Evolutionary conservation across 2,888 invertebrate species (phyloP), one percentile per base, ranked within the genome.

Genomic region (Papilio elwesi): DNA sequence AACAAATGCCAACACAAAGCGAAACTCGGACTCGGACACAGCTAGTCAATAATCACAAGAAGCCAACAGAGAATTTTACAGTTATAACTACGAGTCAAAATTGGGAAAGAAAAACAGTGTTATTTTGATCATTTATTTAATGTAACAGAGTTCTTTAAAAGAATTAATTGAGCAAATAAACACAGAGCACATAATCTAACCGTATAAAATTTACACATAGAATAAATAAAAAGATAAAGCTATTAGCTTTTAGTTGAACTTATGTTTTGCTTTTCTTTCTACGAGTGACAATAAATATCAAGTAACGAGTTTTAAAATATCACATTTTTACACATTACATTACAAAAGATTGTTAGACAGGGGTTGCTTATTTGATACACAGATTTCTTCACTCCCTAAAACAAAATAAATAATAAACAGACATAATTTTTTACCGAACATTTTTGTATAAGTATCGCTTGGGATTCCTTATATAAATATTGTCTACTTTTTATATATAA

Each of bases 151-250:
- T 85, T 85, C 84, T 83, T 85, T 78, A 89, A 90, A 90, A 87
- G 79, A 91, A 90, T 85, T 82, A 78, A 83, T 92, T 91, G 92
- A 92, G 92, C 92, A 91, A 92, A 90, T 83, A 78, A 92, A 91
- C 82, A 79, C 79, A 85, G 87, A 90, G 87, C 87, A 80, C 84
- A 85, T 87, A 88, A 89, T 83, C 77, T 86, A 80, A 77, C 89
- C 85, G 90, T 92, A 92, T 91, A 92, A 92, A 92, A 91, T 90
- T 87, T 90, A 82, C 86, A 69, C 53, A 69, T 59, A 38, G 49
- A 72, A 63, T 76, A 79, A 79, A 77, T 79, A 88, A 86, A 86
- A 79, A 80, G 88, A 86, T 82, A 16, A 69, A 69, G 59, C 62
- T 51, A 15, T 48, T n/a, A 66, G 65, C 48, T 66, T 62, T 49